These are phyloP conservation scores for Gulo gulo DNA, from an alignment of 2,113 vertebrate genomes.

Conservation along the genomic window DNA sequence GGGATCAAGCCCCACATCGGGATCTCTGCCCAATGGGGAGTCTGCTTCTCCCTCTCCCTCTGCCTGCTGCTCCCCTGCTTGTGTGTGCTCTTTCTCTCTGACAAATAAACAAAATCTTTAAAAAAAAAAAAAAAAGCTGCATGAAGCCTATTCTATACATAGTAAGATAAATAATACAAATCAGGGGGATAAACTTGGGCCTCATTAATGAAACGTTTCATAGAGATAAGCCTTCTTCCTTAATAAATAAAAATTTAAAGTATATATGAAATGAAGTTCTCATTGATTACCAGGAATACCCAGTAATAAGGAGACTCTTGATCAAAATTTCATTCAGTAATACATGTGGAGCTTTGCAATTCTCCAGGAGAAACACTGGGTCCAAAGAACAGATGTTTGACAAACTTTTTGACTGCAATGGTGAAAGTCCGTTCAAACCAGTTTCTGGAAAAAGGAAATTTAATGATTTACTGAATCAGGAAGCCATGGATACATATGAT, in stretches of 20 bases:
- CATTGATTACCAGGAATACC: not conserved
- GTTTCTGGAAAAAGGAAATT: conserved; percentile 16
- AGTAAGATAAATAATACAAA: not conserved
- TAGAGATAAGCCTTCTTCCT: not conserved
- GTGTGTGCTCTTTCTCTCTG: too few relatives aligned
- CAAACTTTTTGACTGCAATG: not conserved
- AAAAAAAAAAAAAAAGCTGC: not conserved
- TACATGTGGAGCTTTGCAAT: not conserved
- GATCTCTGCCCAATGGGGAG: too few relatives aligned
- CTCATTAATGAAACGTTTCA: not conserved
- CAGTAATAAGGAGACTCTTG: not conserved
- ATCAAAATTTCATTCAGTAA: not conserved
- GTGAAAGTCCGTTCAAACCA: not conserved
- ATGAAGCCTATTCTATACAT: not conserved
- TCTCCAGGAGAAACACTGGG: not conserved
- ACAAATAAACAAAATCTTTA: too few relatives aligned
- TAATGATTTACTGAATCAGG: not conserved
- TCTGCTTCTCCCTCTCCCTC: too few relatives aligned
- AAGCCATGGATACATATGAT: not conserved
- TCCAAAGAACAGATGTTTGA: not conserved
- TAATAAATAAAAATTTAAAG: conserved; percentile 7
- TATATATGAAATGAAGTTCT: conserved; percentile 2
- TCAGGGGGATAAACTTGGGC: not conserved
- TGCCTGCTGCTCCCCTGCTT: too few relatives aligned
- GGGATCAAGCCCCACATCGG: too few relatives aligned